These are phyloP conservation scores for Sinonovacula constricta DNA, from an alignment of 1,140 invertebrate genomes.

Conservation along the genomic window DNA sequence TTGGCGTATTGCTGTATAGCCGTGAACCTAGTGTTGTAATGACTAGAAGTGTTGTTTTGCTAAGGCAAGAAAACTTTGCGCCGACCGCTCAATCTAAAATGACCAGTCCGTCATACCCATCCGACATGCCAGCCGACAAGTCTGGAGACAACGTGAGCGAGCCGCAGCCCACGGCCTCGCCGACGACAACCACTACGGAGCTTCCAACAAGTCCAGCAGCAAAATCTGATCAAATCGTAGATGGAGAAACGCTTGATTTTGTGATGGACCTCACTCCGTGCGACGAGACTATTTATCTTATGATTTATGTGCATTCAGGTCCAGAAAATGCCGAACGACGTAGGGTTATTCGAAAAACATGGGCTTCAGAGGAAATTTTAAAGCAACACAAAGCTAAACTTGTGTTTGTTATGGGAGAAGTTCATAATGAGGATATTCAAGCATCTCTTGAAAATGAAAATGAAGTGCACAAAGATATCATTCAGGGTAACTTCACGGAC, in stretches of 20 bases:
- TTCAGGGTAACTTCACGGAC: conserved; percentile 63
- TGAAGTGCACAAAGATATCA: conserved; percentile 54
- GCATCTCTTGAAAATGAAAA: conserved; percentile 73
- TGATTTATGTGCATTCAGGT: conserved; percentile 48
- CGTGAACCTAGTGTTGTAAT: conserved; percentile 19
- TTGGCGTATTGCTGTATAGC: conserved; percentile 16
- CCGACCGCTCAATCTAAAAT: too few species aligned
- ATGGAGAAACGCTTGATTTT: conserved; percentile 18
- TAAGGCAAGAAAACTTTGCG: background rate
- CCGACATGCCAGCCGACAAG: background rate
- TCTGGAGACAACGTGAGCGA: conserved; percentile 6
- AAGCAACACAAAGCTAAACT: conserved; percentile 29
- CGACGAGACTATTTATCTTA: conserved; percentile 18
- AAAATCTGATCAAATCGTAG: conserved; percentile 5
- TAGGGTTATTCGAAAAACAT: conserved; percentile 39
- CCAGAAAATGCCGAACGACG: conserved; percentile 40
- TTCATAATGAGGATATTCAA: conserved; percentile 77
- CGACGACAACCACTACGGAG: conserved; percentile 35
- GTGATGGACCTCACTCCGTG: conserved; percentile 20
- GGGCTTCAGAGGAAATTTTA: conserved; percentile 34
- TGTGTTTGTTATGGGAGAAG: conserved; percentile 85
- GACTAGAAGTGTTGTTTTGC: background rate
- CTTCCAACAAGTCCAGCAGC: background rate
- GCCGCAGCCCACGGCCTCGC: background rate
- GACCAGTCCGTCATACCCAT: background rate